These are phyloP conservation scores for Colossoma macropomum DNA, from an alignment of 2,113 vertebrate species.

Conservation along the genomic window DNA sequence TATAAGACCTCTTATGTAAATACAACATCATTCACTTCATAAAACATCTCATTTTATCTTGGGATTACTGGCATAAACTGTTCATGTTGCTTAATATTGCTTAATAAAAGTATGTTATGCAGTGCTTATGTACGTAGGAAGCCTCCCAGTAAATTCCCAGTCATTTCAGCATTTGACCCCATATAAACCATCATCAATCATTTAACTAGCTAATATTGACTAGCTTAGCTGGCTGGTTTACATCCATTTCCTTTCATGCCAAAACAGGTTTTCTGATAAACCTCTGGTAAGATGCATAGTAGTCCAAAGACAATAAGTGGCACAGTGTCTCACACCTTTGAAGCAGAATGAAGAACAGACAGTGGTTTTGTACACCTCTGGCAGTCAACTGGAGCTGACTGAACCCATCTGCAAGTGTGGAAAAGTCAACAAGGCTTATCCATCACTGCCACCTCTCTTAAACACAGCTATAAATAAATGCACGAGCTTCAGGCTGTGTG, in stretches of 20 bases:
- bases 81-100: too few relatives aligned
- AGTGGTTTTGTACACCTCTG: neutral
- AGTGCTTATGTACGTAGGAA: too few relatives aligned
- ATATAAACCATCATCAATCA: too few relatives aligned
- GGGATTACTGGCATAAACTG: too few relatives aligned
- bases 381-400: constrained; percentile 17
- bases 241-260: neutral
- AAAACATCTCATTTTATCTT: too few relatives aligned
- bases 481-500: constrained; percentile 35
- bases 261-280: neutral
- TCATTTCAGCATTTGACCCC: too few relatives aligned
- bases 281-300: neutral
- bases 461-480: constrained; percentile 50
- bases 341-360: neutral
- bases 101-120: too few relatives aligned
- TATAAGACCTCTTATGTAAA: too few relatives aligned
- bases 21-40: too few relatives aligned
- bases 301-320: neutral
- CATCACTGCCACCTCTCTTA: constrained; percentile 50
- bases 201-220: too few relatives aligned
- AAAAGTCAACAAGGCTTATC: constrained; percentile 53
- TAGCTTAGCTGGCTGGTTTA: too few relatives aligned
- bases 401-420: constrained; percentile 20
- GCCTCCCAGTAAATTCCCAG: too few relatives aligned
- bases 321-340: neutral